A percentile compares a stretch with the other conserved stretches of the same genome.
phyloP scores from a whole-genome alignment of 2,888 invertebrate genomes.

The Caradrina kadenii region DNA sequence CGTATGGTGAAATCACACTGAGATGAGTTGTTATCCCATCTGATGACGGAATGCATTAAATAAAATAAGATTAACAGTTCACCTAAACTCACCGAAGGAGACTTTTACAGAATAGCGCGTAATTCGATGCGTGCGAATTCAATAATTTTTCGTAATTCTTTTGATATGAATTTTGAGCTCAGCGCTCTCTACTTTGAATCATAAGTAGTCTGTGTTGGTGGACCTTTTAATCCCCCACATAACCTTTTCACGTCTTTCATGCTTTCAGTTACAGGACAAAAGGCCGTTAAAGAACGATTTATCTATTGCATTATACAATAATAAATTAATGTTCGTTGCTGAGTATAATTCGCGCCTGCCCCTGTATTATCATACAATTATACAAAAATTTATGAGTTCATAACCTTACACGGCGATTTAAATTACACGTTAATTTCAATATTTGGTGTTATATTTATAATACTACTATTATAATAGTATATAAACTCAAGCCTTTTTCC shows the following conservation, averaged over 20 bases:
- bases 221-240: not conserved
- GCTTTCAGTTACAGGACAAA: slow-evolving; percentile 4
- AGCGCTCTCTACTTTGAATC: not conserved
- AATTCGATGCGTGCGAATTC: too few relatives aligned
- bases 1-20: too few relatives aligned
- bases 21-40: too few relatives aligned
- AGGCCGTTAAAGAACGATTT: slow-evolving; percentile 32
- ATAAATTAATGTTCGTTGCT: slow-evolving; percentile 31
- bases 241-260: not conserved
- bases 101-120: too few relatives aligned
- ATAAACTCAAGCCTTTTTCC: too few relatives aligned
- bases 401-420: slow-evolving; percentile 24
- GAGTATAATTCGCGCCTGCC: slow-evolving; percentile 27
- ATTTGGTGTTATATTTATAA: not conserved
- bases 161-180: too few relatives aligned
- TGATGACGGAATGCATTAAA: too few relatives aligned
- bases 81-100: too few relatives aligned
- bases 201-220: not conserved
- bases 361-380: slow-evolving; percentile 32
- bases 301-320: slow-evolving; percentile 8
- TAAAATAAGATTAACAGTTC: too few relatives aligned
- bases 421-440: slow-evolving; percentile 45
- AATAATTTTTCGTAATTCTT: too few relatives aligned
- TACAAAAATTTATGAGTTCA: slow-evolving; percentile 30
- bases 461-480: too few relatives aligned